These are phyloP conservation scores for Aphis gossypii DNA, from an alignment of 1,140 invertebrate species.

Conservation along the genomic window DNA sequence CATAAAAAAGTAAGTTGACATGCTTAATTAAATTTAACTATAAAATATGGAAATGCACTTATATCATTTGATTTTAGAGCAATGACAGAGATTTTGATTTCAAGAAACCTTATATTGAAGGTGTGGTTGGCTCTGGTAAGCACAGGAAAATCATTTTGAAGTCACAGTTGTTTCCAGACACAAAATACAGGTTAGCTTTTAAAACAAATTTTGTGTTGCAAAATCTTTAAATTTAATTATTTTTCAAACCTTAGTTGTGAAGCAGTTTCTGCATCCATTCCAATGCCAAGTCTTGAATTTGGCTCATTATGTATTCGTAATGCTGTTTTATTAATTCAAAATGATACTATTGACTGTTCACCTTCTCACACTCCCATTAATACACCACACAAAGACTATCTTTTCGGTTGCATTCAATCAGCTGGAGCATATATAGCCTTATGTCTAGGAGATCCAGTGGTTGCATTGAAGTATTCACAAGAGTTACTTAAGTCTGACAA, in stretches of 20 bases:
- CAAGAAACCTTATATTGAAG: slow-evolving; percentile 72
- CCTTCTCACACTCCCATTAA: slow-evolving; percentile 40
- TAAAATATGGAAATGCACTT: slow-evolving; percentile 26
- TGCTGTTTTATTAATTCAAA: slow-evolving; percentile 68
- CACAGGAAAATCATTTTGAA: slow-evolving; percentile 74
- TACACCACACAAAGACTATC: slow-evolving; percentile 54
- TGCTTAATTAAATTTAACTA: neutral
- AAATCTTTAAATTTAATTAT: neutral
- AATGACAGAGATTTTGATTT: slow-evolving; percentile 75
- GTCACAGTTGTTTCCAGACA: slow-evolving; percentile 69
- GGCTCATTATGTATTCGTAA: slow-evolving; percentile 86
- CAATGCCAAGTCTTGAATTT: slow-evolving; percentile 88
- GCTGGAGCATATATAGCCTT: slow-evolving; percentile 84
- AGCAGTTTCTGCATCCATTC: slow-evolving; percentile 80
- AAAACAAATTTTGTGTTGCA: neutral
- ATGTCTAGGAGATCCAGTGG: slow-evolving; percentile 82
- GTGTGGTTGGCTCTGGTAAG: slow-evolving; percentile 70
- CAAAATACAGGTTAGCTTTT: slow-evolving; percentile 66
- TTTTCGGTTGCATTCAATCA: slow-evolving; percentile 73
- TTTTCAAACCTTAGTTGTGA: slow-evolving; percentile 64
- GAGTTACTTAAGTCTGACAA: slow-evolving; percentile 47
- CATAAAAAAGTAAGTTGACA: slow-evolving; percentile 70
- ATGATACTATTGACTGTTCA: slow-evolving; percentile 26
- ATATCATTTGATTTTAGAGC: slow-evolving; percentile 66
- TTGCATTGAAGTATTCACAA: slow-evolving; percentile 79